Percentiles rank a stretch among this genome's conserved stretches.
phyloP scores from a whole-genome alignment of 2,797 vertebrate genomes.

The Squalus acanthias region DNA sequence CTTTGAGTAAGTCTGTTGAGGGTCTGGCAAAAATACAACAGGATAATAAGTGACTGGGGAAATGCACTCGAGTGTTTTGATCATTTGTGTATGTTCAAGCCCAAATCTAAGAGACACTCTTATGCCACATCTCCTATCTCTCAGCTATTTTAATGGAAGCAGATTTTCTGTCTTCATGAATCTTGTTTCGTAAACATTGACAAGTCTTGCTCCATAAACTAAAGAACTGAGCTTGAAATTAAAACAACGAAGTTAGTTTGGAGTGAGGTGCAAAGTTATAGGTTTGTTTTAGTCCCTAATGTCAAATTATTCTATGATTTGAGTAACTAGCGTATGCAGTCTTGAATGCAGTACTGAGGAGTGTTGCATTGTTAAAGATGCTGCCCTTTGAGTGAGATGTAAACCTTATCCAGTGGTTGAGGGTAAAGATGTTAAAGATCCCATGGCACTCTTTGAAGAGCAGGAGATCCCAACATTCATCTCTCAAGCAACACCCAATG shows the following conservation, averaged over 20 bases:
- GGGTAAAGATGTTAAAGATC: not conserved
- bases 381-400: not conserved
- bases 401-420: not conserved
- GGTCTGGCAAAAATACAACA: not conserved
- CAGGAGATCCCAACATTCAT: not conserved
- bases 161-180: not conserved
- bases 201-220: not conserved
- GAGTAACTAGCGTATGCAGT: not conserved
- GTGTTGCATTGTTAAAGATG: not conserved
- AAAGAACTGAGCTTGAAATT: constrained; percentile 2
- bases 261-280: not conserved
- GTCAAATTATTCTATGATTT: not conserved
- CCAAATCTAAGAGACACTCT: not conserved
- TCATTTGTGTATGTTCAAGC: not conserved
- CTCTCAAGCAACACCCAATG: not conserved
- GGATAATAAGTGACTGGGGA: not conserved
- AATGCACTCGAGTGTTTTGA: not conserved
- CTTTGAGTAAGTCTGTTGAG: not conserved
- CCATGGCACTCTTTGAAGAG: not conserved
- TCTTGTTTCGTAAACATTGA: not conserved
- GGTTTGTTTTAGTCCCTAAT: not conserved
- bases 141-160: not conserved
- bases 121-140: not conserved
- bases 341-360: not conserved
- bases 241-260: not conserved